Conservation (phyloP, 2,888 invertebrate genomes). For the Empis livida region DNA sequence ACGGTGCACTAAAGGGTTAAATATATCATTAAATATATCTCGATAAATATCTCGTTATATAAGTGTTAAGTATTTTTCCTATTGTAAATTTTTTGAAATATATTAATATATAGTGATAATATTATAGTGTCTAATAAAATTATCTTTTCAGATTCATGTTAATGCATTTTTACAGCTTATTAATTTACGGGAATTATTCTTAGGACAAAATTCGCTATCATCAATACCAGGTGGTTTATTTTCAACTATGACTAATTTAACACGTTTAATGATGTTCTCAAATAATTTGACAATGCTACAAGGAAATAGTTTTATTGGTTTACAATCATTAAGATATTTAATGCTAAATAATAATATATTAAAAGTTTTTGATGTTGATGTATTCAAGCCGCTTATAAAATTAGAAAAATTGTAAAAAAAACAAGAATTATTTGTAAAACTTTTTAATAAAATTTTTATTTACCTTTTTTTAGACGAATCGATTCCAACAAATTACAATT, state of each 20-base stretch:
- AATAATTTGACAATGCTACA: conserved; percentile 38
- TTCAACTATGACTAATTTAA: conserved; percentile 33
- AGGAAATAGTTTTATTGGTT: conserved; percentile 37
- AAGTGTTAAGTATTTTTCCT: too few species aligned
- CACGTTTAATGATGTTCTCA: conserved; percentile 42
- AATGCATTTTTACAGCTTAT: conserved; percentile 37
- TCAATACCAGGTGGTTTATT: conserved; percentile 38
- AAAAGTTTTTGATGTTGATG: conserved; percentile 34
- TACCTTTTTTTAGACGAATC: conserved; percentile 38
- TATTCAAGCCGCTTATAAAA: conserved; percentile 34
- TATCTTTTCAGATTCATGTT: conserved; percentile 26
- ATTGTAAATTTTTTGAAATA: too few species aligned
- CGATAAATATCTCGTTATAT: too few species aligned
- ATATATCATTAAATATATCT: too few species aligned
- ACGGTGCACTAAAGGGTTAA: too few species aligned
- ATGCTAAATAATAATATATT: conserved; percentile 49
- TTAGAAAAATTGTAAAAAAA: conserved; percentile 40
- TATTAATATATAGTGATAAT: too few species aligned
- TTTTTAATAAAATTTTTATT: conserved; percentile 8
- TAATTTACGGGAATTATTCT: conserved; percentile 38
- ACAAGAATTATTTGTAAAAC: background rate
- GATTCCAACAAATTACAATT: conserved; percentile 50
- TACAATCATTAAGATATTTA: conserved; percentile 38
- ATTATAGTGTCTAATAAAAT: too few species aligned
- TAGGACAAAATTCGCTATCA: conserved; percentile 43